phyloP scores from a whole-genome alignment of 2,113 vertebrate species.

The Lasiurus borealis region DNA sequence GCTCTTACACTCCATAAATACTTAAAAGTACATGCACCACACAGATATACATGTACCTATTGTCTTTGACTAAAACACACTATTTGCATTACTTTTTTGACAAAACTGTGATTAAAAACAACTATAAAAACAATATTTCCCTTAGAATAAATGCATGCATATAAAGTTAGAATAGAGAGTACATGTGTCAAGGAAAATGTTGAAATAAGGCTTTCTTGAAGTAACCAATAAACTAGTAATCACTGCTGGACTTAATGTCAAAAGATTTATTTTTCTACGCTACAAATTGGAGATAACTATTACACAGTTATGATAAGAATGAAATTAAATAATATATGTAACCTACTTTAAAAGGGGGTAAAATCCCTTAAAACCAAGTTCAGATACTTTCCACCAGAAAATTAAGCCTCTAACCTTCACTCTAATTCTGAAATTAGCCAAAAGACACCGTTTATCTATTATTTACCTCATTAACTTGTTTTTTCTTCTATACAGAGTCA shows the following conservation, averaged over 20 bases:
- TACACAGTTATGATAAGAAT: slow-evolving; percentile 17
- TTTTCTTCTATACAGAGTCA: slow-evolving; percentile 26
- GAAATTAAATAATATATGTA: slow-evolving; percentile 39
- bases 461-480: background rate
- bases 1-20: slow-evolving; percentile 78
- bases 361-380: slow-evolving; percentile 32
- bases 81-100: slow-evolving; percentile 41
- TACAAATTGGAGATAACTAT: background rate
- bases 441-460: background rate
- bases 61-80: slow-evolving; percentile 50
- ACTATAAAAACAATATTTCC: background rate
- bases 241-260: background rate
- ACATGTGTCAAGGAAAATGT: background rate
- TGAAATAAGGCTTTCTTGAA: slow-evolving; percentile 61
- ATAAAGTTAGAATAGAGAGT: background rate
- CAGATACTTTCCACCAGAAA: slow-evolving; percentile 27
- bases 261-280: slow-evolving; percentile 52
- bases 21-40: slow-evolving; percentile 25
- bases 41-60: slow-evolving; percentile 54
- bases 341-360: slow-evolving; percentile 24
- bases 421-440: slow-evolving; percentile 57
- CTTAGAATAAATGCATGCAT: slow-evolving; percentile 40
- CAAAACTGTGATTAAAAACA: slow-evolving; percentile 47
- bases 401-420: background rate
- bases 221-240: slow-evolving; percentile 43